Conservation (phyloP, 2,113 vertebrate species). For the Callithrix jacchus region DNA sequence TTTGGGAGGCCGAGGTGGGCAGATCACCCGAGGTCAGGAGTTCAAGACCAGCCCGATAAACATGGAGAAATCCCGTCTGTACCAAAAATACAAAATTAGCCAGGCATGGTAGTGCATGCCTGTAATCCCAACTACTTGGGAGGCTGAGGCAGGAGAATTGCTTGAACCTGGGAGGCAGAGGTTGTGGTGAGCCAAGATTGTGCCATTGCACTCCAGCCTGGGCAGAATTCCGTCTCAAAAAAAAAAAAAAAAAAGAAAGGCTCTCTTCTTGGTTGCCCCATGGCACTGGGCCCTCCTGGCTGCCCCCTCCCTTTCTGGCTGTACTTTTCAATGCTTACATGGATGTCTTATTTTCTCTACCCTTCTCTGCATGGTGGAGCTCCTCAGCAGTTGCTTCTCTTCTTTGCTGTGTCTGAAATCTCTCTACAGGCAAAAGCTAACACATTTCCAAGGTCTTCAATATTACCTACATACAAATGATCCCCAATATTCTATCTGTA, state of each 20-base stretch:
- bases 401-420: background rate
- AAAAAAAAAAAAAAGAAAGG: background rate
- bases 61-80: too few species aligned
- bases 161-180: too few species aligned
- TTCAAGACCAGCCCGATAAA: too few species aligned
- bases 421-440: background rate
- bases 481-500: background rate
- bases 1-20: too few species aligned
- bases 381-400: background rate
- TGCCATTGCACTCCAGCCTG: too few species aligned
- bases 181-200: too few species aligned
- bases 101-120: too few species aligned
- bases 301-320: background rate
- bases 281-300: rapidly evolving
- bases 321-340: background rate
- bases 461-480: rapidly evolving
- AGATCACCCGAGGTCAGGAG: too few species aligned
- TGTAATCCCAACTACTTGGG: too few species aligned
- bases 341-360: background rate
- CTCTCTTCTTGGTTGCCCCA: background rate
- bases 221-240: too few species aligned
- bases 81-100: too few species aligned
- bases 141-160: too few species aligned
- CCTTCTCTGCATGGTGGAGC: background rate
- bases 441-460: background rate